Percentiles rank a stretch among this genome's conserved stretches.
Evolutionary conservation across 2,113 vertebrate species (phyloP).

Genomic region (Vidua chalybeata): DNA sequence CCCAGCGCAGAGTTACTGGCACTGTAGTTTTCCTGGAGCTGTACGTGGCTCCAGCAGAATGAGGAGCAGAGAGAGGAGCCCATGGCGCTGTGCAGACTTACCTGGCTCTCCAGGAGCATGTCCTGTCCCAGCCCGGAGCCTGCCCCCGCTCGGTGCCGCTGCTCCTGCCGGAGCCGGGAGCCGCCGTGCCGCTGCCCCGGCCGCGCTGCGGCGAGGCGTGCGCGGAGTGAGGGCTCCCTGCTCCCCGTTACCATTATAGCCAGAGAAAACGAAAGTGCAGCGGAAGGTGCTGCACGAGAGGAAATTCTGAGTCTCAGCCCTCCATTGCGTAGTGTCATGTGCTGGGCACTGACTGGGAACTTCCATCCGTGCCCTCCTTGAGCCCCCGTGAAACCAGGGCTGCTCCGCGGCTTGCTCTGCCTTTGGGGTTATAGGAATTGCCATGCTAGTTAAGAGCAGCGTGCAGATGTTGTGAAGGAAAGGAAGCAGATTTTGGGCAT

Average conservation of each 20-base stretch:
- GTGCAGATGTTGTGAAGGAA: not conserved
- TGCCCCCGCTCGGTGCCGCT: not conserved
- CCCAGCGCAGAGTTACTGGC: not conserved
- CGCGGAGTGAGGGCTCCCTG: too few species aligned
- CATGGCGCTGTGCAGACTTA: not conserved
- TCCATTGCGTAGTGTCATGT: conserved; percentile 9
- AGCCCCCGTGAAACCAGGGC: accelerated
- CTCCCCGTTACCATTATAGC: not conserved
- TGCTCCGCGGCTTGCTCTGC: not conserved
- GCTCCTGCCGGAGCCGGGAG: accelerated
- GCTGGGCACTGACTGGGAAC: not conserved
- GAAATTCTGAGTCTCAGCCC: conserved; percentile 45
- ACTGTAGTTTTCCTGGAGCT: accelerated
- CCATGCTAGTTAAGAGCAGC: accelerated
- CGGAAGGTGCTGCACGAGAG: not conserved
- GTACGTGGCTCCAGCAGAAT: accelerated
- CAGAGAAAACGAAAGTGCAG: not conserved
- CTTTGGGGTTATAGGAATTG: not conserved
- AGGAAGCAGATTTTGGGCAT: not conserved
- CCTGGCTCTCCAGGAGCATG: conserved; percentile 14
- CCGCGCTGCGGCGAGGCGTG: accelerated
- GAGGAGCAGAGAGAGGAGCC: not conserved
- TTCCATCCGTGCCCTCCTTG: not conserved
- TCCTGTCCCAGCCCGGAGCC: accelerated
- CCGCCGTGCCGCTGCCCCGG: accelerated